phyloP scores from a whole-genome alignment of 2,113 vertebrate species.

The Gallinago paraguaiae region DNA sequence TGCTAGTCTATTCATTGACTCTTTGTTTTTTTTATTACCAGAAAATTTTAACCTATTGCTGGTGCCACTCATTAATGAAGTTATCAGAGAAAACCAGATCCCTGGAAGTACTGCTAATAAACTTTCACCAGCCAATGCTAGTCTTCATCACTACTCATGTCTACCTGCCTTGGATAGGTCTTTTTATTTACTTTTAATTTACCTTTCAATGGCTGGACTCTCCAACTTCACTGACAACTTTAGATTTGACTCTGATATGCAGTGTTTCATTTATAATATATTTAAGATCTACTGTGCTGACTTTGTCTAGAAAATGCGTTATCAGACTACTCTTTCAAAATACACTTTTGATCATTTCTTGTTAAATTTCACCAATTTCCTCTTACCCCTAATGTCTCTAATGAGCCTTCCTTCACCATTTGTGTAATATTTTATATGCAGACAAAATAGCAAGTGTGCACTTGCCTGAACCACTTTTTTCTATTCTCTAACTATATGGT shows the following conservation, averaged over 20 bases:
- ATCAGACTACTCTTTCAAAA: background rate
- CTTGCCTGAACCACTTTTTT: background rate
- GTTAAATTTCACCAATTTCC: background rate
- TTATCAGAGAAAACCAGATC: background rate
- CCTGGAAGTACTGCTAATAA: background rate
- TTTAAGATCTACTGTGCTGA: background rate
- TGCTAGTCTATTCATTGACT: background rate
- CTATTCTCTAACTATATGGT: background rate
- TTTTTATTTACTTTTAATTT: background rate
- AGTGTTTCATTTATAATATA: background rate
- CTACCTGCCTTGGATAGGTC: background rate
- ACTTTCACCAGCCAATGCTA: background rate
- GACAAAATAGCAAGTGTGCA: background rate
- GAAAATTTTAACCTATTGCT: background rate
- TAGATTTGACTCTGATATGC: background rate
- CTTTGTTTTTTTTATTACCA: background rate
- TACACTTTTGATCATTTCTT: background rate
- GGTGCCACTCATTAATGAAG: background rate
- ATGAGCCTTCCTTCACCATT: background rate
- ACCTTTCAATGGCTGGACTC: background rate
- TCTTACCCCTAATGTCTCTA: background rate
- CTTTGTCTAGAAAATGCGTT: background rate
- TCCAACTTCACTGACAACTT: background rate
- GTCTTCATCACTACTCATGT: background rate
- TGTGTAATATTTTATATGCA: background rate